Base-by-base conservation (phyloP, 2,888 invertebrate genomes). In the Hololepta plana region DNA sequence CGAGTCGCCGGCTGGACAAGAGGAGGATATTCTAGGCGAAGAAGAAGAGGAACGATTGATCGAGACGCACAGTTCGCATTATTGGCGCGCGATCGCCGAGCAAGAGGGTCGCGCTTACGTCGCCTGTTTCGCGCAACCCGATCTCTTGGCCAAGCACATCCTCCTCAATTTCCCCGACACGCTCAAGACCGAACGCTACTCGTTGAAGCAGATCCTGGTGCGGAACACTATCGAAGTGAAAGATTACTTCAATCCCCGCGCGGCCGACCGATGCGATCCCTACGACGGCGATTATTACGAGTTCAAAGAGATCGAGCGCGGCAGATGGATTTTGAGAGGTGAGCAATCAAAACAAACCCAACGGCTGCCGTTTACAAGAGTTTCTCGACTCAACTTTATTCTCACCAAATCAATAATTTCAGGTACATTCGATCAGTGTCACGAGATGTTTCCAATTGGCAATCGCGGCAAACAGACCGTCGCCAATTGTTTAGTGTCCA, bases 401-500 rank as follows among this genome's bases (percentile, higher is more conserved):
- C n/a, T n/a, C n/a, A n/a, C n/a, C n/a, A n/a, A n/a, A n/a, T n/a
- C n/a, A n/a, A n/a, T n/a, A n/a, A n/a, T 40, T 36, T 11, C 19
- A 47, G 51, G 45, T 8, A 40, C 43, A 1, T 39, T 45, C 27
- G 42, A 42, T 22, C 27, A 49, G 7, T 34, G 23, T 5, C 33
- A 49, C 30, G 36, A 35, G 11, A 34, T 47, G 20, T 55, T 50
- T 28, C 54, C 52, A 1, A 35, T 32, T 10, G 29, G 31, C 0
- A 54, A 55, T 30, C 35, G 53, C 13, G 49, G 49, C 1, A 44
- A 42, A 25, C 60, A 72, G 57, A 63, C 64, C 25, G 59, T 61
- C 0, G 63, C 68, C 0, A 64, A 63, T 25, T 57, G 64, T 0
- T 47, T 64, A 1, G 60, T 67, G 38, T 67, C 67, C 0, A 55